These are phyloP conservation scores for Phaetusa simplex DNA, from an alignment of 2,113 vertebrate genomes.

Conservation along the genomic window DNA sequence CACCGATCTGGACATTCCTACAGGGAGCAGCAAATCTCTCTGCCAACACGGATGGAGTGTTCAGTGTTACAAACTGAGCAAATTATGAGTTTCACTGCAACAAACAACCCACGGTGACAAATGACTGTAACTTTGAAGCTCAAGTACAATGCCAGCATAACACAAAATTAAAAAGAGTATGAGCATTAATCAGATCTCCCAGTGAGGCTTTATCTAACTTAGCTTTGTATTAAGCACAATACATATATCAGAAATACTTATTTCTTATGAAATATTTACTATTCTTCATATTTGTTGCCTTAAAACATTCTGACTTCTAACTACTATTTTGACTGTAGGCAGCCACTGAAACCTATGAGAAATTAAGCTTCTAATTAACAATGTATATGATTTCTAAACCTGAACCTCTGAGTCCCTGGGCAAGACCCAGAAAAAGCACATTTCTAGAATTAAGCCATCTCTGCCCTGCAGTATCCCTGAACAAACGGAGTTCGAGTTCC, in stretches of 20 bases:
- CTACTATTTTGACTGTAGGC: background rate
- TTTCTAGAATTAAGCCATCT: background rate
- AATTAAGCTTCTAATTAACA: background rate
- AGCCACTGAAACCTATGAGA: background rate
- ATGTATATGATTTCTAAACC: background rate
- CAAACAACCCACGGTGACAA: background rate
- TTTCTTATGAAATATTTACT: background rate
- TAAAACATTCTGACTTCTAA: background rate
- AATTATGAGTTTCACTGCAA: background rate
- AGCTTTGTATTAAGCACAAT: background rate
- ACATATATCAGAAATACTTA: background rate
- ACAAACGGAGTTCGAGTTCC: background rate
- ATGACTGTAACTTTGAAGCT: background rate
- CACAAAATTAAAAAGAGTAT: background rate
- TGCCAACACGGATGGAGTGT: fast-evolving
- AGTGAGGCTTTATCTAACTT: background rate
- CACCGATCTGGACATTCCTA: background rate
- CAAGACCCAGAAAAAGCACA: background rate
- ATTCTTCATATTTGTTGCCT: background rate
- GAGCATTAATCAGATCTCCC: background rate
- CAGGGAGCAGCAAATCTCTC: background rate
- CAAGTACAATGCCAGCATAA: background rate
- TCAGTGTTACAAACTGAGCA: background rate
- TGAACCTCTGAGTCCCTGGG: background rate
- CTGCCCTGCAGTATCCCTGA: background rate